Conservation (phyloP, 2,797 vertebrate genomes). For the Allobates femoralis region DNA sequence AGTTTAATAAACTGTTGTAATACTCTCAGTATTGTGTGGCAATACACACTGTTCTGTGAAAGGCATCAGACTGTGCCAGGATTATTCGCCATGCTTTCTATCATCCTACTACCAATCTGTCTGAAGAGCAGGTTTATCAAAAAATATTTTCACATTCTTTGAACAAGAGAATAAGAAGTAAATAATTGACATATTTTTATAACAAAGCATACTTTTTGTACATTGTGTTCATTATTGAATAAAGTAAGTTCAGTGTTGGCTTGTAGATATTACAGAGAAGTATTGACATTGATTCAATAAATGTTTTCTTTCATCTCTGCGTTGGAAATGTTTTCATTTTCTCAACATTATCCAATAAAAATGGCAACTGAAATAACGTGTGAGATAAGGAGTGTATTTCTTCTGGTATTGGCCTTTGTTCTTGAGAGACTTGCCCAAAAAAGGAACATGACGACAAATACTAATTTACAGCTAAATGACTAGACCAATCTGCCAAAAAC, state of each 20-base stretch:
- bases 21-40: conserved; percentile 40
- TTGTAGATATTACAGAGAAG: conserved; percentile 83
- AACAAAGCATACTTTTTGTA: conserved; percentile 83
- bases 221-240: conserved; percentile 83
- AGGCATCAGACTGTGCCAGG: conserved; percentile 52
- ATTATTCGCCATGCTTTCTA: conserved; percentile 56
- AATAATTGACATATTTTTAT: conserved; percentile 78
- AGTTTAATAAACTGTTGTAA: conserved; percentile 3
- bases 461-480: too few species aligned
- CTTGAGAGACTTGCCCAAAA: too few species aligned
- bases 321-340: conserved; percentile 57
- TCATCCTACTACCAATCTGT: conserved; percentile 60
- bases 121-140: conserved; percentile 65
- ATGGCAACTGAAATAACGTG: conserved; percentile 18
- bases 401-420: not conserved
- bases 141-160: conserved; percentile 63
- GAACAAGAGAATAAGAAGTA: conserved; percentile 55
- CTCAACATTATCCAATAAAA: conserved; percentile 33
- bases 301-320: conserved; percentile 78
- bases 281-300: conserved; percentile 84
- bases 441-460: too few species aligned
- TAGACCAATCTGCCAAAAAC: too few species aligned
- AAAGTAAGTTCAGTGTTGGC: conserved; percentile 82
- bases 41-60: conserved; percentile 31
- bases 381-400: conserved; percentile 11